Conservation (phyloP, 2,113 vertebrate species). For the Entelurus aequoreus region DNA sequence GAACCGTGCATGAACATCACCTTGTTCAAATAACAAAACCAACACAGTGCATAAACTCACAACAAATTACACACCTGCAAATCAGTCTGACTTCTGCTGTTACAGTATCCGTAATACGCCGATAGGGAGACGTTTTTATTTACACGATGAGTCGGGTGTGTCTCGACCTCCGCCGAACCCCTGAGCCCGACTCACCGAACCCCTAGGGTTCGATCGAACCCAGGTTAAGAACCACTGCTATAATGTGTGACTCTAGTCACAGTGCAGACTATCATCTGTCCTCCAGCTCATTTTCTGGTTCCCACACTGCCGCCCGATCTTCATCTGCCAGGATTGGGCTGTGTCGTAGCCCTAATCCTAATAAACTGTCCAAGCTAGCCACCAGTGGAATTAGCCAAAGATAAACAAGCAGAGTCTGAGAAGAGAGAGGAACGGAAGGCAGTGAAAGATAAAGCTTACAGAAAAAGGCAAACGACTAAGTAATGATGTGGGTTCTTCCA, state of each 20-base stretch:
- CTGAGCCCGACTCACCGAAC: no score
- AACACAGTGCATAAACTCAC: no score
- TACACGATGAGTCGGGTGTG: no score
- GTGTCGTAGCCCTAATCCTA: conserved; percentile 61
- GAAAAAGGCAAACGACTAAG: conserved; percentile 12
- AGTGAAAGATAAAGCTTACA: conserved; percentile 17
- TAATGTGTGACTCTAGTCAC: conserved; percentile 28
- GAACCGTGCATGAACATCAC: no score
- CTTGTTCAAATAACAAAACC: no score
- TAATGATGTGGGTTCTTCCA: conserved; percentile 25
- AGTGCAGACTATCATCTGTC: conserved; percentile 50
- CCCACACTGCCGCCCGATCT: conserved; percentile 59
- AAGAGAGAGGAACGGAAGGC: conserved; percentile 14
- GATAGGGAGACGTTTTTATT: no score
- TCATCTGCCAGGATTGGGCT: conserved; percentile 50
- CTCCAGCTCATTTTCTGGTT: conserved; percentile 61
- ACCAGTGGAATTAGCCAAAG: conserved; percentile 57
- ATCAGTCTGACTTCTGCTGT: no score
- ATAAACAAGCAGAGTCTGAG: conserved; percentile 50
- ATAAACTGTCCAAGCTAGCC: conserved; percentile 57
- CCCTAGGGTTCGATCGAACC: no score
- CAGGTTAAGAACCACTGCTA: no score
- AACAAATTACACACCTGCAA: no score
- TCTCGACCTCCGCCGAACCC: no score
- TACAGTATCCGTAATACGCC: no score